A percentile compares a stretch with the other conserved stretches of the same genome.
These are phyloP conservation scores for Notodonta ziczac DNA, from an alignment of 2,888 invertebrate genomes.

Conservation along the genomic window DNA sequence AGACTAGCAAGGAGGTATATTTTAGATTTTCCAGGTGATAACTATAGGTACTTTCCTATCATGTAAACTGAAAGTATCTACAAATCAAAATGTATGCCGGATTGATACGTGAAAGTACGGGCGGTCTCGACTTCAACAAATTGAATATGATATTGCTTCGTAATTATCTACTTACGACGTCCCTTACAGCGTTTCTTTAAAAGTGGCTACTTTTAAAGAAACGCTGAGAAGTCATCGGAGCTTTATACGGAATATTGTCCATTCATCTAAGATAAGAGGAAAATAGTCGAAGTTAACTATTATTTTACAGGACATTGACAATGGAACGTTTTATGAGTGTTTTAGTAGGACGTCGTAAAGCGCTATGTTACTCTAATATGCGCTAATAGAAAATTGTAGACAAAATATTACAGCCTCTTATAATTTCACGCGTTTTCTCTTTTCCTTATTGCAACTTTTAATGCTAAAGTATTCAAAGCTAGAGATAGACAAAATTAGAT, in stretches of 20 bases:
- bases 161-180: too few species aligned
- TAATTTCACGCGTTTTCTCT: background rate
- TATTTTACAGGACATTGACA: constrained; percentile 45
- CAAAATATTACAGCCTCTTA: constrained; percentile 9
- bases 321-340: constrained; percentile 62
- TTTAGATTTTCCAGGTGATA: too few species aligned
- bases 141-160: too few species aligned
- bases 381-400: constrained; percentile 42
- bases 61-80: too few species aligned
- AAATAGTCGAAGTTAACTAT: constrained; percentile 1
- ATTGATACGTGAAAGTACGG: too few species aligned
- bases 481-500: too few species aligned
- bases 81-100: too few species aligned
- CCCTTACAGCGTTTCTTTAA: too few species aligned
- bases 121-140: too few species aligned
- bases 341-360: constrained; percentile 58
- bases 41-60: too few species aligned
- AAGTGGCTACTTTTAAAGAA: too few species aligned
- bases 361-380: constrained; percentile 52
- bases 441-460: background rate
- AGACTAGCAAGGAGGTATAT: too few species aligned
- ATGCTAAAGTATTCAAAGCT: background rate
- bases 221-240: background rate
- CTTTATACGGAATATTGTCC: background rate
- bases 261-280: background rate